Percentiles rank a stretch among this genome's conserved stretches.
Conservation (phyloP, 2,113 vertebrate species). For the Lagopus leucura region DNA sequence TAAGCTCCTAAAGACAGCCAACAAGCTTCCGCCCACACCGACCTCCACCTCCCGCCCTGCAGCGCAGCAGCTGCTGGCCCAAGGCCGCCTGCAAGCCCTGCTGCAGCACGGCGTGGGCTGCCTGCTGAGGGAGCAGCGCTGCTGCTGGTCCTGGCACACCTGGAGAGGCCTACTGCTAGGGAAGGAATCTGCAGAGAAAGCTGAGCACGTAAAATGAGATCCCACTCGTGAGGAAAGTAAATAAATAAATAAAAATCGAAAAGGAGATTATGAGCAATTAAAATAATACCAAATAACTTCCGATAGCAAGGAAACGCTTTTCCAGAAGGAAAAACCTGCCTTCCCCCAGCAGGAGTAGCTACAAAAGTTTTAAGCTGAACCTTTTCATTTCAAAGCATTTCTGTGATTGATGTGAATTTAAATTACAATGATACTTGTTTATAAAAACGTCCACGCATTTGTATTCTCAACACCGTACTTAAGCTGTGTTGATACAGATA, state of each 20-base stretch:
- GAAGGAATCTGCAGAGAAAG: conserved; percentile 26
- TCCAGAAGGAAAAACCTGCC: conserved; percentile 4
- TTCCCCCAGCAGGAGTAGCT: not conserved
- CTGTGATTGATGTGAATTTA: conserved; percentile 1
- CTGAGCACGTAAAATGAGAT: conserved; percentile 36
- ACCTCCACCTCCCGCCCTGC: not conserved
- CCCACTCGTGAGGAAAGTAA: not conserved
- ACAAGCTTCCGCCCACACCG: not conserved
- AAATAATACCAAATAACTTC: conserved; percentile 31
- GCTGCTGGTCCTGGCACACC: conserved; percentile 18
- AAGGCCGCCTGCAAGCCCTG: not conserved
- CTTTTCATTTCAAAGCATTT: conserved; percentile 17
- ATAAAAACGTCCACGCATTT: conserved; percentile 15
- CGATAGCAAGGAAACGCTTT: conserved; percentile 8
- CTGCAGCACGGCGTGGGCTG: not conserved
- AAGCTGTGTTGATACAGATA: conserved; percentile 41
- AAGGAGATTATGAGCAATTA: not conserved
- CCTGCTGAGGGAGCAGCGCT: conserved; percentile 29
- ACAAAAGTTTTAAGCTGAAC: not conserved
- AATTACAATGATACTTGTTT: conserved; percentile 48
- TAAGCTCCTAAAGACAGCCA: conserved; percentile 34
- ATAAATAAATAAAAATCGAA: not conserved
- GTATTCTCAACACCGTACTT: conserved; percentile 34
- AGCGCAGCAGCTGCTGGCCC: not conserved
- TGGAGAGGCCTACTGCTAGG: conserved; percentile 29